Conservation (phyloP, 2,888 invertebrate genomes). For the Eumerus sabulonum region DNA sequence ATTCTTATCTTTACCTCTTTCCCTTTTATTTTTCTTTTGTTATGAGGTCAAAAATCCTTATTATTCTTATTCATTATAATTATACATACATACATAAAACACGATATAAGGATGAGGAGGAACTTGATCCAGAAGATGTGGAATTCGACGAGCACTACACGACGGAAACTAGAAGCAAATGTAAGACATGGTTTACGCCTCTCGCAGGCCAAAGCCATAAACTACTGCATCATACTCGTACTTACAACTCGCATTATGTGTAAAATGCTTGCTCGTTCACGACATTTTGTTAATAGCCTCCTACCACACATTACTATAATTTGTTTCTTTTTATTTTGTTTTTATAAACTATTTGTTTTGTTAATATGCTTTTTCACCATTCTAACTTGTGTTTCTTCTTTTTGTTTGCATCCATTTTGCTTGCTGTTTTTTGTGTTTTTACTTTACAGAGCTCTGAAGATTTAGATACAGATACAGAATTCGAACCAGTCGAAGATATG, state of each 20-base stretch:
- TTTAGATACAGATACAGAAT: constrained; percentile 85
- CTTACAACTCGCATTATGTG: constrained; percentile 48
- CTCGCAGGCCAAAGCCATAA: neutral
- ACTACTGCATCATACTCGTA: constrained; percentile 32
- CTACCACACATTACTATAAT: constrained; percentile 62
- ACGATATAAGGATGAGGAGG: constrained; percentile 86
- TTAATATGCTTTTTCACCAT: constrained; percentile 49
- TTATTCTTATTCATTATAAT: constrained; percentile 17
- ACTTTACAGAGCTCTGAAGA: constrained; percentile 83
- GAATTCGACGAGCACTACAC: constrained; percentile 93
- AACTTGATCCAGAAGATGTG: constrained; percentile 92
- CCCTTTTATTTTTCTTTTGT: too few relatives aligned
- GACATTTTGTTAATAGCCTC: constrained; percentile 56
- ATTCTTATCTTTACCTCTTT: too few relatives aligned
- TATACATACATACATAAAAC: constrained; percentile 1
- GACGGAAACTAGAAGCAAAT: constrained; percentile 93
- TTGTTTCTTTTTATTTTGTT: constrained; percentile 32
- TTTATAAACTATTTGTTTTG: constrained; percentile 60
- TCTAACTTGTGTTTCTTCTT: constrained; percentile 60
- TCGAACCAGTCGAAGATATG: constrained; percentile 85
- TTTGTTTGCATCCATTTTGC: constrained; percentile 70
- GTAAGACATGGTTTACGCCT: constrained; percentile 80
- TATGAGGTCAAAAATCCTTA: constrained; percentile 19
- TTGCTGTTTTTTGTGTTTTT: constrained; percentile 50
- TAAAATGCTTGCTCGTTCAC: constrained; percentile 57